phyloP scores from a whole-genome alignment of 2,113 vertebrate species.

The Guaruba guarouba region DNA sequence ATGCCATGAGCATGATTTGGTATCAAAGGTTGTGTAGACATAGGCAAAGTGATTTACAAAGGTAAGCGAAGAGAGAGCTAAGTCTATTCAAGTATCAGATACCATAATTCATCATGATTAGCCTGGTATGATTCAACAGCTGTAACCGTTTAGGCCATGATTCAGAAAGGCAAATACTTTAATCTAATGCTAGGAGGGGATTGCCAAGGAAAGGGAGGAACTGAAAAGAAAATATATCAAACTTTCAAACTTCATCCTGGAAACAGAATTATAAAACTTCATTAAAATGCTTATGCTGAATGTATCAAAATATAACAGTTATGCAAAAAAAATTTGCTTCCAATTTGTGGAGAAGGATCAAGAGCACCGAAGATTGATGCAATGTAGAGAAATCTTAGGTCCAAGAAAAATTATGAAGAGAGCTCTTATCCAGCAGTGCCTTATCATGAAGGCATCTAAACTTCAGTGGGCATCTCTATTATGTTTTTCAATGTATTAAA shows the following conservation, averaged over 20 bases:
- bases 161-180: constrained; percentile 59
- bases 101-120: constrained; percentile 59
- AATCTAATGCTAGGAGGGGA: constrained; percentile 27
- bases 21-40: constrained; percentile 34
- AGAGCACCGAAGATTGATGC: neutral
- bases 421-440: neutral
- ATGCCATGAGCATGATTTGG: neutral
- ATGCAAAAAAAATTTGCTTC: neutral
- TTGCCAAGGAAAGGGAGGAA: constrained; percentile 56
- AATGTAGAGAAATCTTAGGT: neutral
- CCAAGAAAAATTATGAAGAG: neutral
- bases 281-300: constrained; percentile 7
- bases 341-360: neutral
- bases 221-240: constrained; percentile 60
- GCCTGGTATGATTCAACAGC: constrained; percentile 55
- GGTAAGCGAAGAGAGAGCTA: constrained; percentile 23
- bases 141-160: constrained; percentile 61
- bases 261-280: constrained; percentile 44
- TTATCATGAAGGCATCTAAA: neutral
- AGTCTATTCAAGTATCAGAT: constrained; percentile 48
- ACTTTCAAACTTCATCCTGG: constrained; percentile 40
- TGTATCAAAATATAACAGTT: constrained; percentile 6
- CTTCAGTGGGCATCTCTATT: neutral
- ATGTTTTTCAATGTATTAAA: neutral
- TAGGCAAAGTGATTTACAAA: constrained; percentile 39